phyloP scores from a whole-genome alignment of 2,113 vertebrate genomes.

The Strigops habroptila region DNA sequence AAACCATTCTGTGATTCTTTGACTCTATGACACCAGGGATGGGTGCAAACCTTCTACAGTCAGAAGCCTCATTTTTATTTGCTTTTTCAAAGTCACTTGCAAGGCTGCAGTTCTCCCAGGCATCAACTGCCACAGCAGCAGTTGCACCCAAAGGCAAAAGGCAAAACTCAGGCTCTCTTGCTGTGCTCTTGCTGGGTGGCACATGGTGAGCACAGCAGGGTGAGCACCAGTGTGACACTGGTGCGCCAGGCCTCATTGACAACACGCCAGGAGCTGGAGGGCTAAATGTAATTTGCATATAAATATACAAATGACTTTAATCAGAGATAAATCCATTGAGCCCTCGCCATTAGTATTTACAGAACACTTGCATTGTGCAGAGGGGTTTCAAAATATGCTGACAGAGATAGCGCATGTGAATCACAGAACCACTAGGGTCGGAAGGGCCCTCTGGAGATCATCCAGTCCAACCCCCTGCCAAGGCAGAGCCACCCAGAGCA shows the following conservation, averaged over 20 bases:
- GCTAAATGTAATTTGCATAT: background rate
- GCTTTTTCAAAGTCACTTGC: background rate
- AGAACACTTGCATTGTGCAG: background rate
- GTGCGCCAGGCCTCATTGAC: background rate
- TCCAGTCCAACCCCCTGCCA: background rate
- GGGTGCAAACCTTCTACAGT: background rate
- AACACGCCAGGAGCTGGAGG: background rate
- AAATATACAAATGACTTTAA: background rate
- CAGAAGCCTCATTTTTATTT: background rate
- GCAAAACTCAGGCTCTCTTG: accelerated
- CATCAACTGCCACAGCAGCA: background rate
- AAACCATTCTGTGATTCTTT: background rate
- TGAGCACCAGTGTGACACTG: background rate
- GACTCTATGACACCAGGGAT: background rate
- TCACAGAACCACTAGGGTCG: background rate
- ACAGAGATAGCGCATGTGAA: background rate
- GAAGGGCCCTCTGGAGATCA: background rate
- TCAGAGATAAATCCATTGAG: background rate
- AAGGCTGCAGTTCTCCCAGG: background rate
- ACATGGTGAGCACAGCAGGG: accelerated
- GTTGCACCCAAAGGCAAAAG: background rate
- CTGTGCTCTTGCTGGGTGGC: background rate
- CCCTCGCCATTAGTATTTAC: background rate
- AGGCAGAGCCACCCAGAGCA: background rate
- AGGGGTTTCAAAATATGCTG: background rate